Evolutionary conservation across 2,797 vertebrate genomes (phyloP).

Genomic region (Trichosurus vulpecula): DNA sequence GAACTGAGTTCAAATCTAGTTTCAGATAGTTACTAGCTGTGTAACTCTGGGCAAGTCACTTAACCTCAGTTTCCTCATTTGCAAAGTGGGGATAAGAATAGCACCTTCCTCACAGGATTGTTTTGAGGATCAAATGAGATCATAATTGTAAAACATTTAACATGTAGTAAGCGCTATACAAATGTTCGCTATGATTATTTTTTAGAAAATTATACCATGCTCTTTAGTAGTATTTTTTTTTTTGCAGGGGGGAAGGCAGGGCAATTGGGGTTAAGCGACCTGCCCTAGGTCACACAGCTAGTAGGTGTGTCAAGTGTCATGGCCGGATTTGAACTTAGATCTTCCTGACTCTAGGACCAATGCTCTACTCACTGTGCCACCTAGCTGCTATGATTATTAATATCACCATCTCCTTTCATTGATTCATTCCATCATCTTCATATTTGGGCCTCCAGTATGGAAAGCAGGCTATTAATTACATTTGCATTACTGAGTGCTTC

Average conservation of each 20-base stretch:
- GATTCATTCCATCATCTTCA: conserved; percentile 57
- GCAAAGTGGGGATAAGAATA: not conserved
- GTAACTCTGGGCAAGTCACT: too few relatives aligned
- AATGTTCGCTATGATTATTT: not conserved
- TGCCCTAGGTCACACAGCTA: too few relatives aligned
- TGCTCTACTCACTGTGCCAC: too few relatives aligned
- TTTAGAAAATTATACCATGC: too few relatives aligned
- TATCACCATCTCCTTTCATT: not conserved
- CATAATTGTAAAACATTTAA: not conserved
- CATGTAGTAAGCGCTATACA: not conserved
- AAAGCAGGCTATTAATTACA: conserved; percentile 32
- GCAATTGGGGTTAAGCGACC: too few relatives aligned
- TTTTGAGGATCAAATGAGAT: not conserved
- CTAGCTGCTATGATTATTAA: not conserved
- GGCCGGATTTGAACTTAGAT: too few relatives aligned
- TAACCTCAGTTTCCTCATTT: not conserved
- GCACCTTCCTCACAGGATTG: not conserved
- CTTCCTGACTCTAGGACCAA: too few relatives aligned
- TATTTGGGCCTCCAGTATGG: conserved; percentile 60
- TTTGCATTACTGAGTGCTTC: conserved; percentile 60
- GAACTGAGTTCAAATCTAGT: not conserved
- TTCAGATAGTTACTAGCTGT: not conserved
- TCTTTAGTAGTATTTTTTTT: too few relatives aligned
- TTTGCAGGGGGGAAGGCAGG: too few relatives aligned
- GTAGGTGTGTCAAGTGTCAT: too few relatives aligned